These are phyloP conservation scores for Halictus rubicundus DNA, from an alignment of 1,140 invertebrate genomes.

Conservation along the genomic window DNA sequence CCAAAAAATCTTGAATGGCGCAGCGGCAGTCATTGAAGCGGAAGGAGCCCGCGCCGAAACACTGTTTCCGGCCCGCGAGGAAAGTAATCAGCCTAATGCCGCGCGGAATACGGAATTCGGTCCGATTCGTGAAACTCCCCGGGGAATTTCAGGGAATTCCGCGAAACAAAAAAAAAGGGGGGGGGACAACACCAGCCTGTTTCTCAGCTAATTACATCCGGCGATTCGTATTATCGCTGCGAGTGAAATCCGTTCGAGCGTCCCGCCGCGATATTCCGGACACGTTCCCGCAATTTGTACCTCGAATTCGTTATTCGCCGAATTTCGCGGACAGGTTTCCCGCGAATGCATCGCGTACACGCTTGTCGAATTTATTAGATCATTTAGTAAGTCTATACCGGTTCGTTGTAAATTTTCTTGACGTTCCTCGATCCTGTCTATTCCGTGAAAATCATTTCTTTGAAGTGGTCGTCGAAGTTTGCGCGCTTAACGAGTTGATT, in stretches of 20 bases:
- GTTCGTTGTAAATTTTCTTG: no score
- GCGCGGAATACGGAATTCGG: background rate
- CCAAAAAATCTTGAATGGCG: no score
- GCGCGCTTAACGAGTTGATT: no score
- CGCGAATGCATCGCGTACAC: background rate
- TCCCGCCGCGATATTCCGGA: background rate
- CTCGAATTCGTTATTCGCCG: conserved; percentile 1
- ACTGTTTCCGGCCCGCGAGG: no score
- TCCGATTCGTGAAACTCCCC: background rate
- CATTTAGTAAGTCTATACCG: background rate
- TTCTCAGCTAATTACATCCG: conserved; percentile 7
- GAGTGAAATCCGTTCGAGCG: conserved; percentile 4
- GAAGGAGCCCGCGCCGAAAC: no score
- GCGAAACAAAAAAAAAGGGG: background rate
- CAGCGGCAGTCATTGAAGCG: no score
- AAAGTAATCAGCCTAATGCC: no score
- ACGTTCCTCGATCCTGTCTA: no score
- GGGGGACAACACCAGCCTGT: background rate
- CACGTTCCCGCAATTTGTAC: conserved; percentile 20
- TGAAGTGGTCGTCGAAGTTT: no score
- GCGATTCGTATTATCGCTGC: conserved; percentile 11
- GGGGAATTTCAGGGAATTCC: background rate
- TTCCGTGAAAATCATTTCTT: no score
- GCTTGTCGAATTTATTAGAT: background rate
- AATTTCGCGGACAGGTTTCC: background rate